Percentiles rank a stretch among this genome's conserved stretches.
Conservation (phyloP, 2,888 invertebrate genomes). For the Pimpla rufipes region DNA sequence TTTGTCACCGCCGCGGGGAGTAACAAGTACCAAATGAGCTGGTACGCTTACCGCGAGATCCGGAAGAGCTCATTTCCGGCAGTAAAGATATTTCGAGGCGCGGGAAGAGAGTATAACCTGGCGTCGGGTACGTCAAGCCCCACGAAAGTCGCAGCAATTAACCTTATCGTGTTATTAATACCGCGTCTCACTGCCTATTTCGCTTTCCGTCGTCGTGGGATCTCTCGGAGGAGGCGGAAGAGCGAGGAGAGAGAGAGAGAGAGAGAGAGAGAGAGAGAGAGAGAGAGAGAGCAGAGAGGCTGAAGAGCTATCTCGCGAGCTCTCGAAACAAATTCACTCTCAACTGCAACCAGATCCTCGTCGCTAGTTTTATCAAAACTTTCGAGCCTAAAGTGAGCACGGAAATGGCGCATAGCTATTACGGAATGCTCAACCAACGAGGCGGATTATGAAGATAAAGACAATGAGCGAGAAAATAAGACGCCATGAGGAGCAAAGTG, state of each 20-base stretch:
- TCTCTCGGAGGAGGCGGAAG: slow-evolving; percentile 8
- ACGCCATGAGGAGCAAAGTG: slow-evolving; percentile 6
- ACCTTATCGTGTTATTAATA: slow-evolving; percentile 78
- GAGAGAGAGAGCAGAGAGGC: slow-evolving; percentile 41
- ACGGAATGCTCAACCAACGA: slow-evolving; percentile 22
- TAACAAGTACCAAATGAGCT: background rate
- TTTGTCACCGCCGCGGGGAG: too few species aligned
- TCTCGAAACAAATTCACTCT: background rate
- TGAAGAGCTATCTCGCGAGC: background rate
- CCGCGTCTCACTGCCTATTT: slow-evolving; percentile 64
- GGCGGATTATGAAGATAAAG: slow-evolving; percentile 3
- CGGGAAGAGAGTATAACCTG: background rate
- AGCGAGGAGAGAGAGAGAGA: background rate
- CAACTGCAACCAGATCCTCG: slow-evolving; percentile 10
- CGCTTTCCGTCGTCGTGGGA: slow-evolving; percentile 19
- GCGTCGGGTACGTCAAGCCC: slow-evolving; percentile 1
- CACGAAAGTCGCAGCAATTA: slow-evolving; percentile 72
- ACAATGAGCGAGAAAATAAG: slow-evolving; percentile 24
- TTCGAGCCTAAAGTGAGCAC: slow-evolving; percentile 7
- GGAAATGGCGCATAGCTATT: slow-evolving; percentile 14
- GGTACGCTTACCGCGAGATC: slow-evolving; percentile 25
- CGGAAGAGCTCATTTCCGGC: slow-evolving; percentile 57
- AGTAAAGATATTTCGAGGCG: slow-evolving; percentile 23
- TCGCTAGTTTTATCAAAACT: slow-evolving; percentile 55
- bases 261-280: background rate